A percentile compares a stretch with the other conserved stretches of the same genome.
These are phyloP conservation scores for Gulo gulo DNA, from an alignment of 2,113 vertebrate species.

Conservation along the genomic window DNA sequence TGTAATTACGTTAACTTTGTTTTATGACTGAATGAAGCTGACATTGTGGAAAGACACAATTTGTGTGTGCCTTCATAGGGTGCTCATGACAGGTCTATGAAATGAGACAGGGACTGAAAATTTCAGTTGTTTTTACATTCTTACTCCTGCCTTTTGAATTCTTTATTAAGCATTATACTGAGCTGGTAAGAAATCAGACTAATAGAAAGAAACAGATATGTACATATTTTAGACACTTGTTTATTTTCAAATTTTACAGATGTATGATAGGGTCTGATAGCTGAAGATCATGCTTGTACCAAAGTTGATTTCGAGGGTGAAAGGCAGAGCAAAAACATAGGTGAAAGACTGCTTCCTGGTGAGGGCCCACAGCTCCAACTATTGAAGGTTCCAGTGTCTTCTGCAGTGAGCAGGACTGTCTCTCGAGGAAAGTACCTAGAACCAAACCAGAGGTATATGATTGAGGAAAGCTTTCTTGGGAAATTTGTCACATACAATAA, in stretches of 20 bases:
- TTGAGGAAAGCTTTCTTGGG: not conserved
- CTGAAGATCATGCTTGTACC: not conserved
- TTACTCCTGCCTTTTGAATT: not conserved
- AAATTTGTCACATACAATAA: not conserved
- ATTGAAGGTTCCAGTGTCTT: not conserved
- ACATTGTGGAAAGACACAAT: not conserved
- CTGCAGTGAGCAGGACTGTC: not conserved
- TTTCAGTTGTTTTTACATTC: not conserved
- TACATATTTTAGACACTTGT: not conserved
- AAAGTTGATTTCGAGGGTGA: not conserved
- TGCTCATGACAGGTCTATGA: not conserved
- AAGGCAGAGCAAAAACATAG: not conserved
- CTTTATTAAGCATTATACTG: not conserved
- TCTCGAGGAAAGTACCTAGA: conserved; percentile 3
- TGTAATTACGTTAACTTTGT: not conserved
- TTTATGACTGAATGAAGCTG: not conserved
- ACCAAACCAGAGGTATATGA: not conserved
- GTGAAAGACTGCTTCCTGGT: not conserved
- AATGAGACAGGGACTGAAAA: not conserved
- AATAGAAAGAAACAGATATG: conserved; percentile 8
- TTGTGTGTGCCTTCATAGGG: not conserved
- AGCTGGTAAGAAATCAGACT: conserved; percentile 13
- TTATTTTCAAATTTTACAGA: conserved; percentile 47
- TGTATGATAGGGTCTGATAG: not conserved
- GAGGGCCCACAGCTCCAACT: not conserved